phyloP scores from a whole-genome alignment of 2,797 vertebrate genomes.

The Lacerta viridis region DNA sequence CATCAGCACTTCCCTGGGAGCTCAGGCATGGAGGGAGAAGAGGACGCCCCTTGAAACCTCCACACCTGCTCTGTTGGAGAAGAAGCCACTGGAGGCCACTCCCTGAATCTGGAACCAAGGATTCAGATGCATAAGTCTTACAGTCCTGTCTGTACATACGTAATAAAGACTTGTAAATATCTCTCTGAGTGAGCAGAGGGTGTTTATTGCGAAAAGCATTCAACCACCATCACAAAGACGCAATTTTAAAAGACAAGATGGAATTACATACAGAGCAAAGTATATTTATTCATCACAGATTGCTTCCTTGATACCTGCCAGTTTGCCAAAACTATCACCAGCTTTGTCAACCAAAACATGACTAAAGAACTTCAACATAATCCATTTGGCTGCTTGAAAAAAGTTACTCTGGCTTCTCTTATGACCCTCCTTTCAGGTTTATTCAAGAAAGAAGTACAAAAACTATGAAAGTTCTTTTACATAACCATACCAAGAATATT shows the following conservation, averaged over 20 bases:
- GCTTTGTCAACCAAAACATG: neutral
- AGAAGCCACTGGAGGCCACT: too few relatives aligned
- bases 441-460: neutral
- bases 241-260: constrained; percentile 15
- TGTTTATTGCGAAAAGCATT: too few relatives aligned
- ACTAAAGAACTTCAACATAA: neutral
- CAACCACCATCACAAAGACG: too few relatives aligned
- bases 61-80: too few relatives aligned
- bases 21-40: too few relatives aligned
- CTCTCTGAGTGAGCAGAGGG: too few relatives aligned
- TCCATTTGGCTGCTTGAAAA: neutral
- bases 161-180: too few relatives aligned
- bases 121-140: too few relatives aligned
- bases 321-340: neutral
- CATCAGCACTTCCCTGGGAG: too few relatives aligned
- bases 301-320: constrained; percentile 16
- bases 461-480: neutral
- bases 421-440: neutral
- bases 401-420: neutral
- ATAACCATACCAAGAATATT: neutral
- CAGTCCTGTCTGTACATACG: too few relatives aligned
- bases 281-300: neutral
- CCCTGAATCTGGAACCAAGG: too few relatives aligned
- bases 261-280: neutral
- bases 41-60: too few relatives aligned